A percentile compares a stretch with the other conserved stretches of the same genome.
Evolutionary conservation across 2,888 invertebrate genomes (phyloP).

Genomic region (Lampropteryx suffumata): DNA sequence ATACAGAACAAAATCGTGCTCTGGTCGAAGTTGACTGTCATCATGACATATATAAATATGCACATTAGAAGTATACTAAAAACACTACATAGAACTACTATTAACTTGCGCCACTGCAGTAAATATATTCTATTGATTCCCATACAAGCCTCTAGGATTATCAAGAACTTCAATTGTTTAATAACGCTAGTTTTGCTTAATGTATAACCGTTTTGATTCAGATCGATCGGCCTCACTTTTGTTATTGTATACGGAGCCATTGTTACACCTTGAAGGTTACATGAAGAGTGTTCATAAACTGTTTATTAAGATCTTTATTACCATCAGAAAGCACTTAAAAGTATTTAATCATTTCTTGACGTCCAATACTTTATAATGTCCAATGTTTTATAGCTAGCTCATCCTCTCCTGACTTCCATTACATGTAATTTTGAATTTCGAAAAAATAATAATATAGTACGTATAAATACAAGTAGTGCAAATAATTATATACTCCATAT

Average conservation of each 20-base stretch:
- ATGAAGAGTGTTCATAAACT: no score
- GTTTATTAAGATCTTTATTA: no score
- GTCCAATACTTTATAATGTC: no score
- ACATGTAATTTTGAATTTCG: no score
- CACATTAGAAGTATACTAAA: neutral
- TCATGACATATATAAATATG: neutral
- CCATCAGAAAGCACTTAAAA: no score
- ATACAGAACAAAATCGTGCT: neutral
- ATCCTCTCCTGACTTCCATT: no score
- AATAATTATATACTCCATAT: no score
- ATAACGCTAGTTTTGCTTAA: neutral
- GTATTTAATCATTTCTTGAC: no score
- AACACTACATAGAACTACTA: neutral
- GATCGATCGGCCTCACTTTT: neutral
- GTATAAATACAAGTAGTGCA: no score
- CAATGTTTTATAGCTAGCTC: no score
- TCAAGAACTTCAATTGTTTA: constrained; percentile 2
- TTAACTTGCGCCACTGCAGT: constrained; percentile 31
- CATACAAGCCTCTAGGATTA: constrained; percentile 1
- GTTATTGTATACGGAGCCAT: neutral
- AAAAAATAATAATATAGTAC: no score
- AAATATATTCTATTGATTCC: constrained; percentile 5
- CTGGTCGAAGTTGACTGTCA: neutral
- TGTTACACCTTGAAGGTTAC: neutral
- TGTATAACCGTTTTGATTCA: neutral